Evolutionary conservation across 64 coral and sea anemone species (phyloP).

Genomic region (Pocillopora damicornis): DNA sequence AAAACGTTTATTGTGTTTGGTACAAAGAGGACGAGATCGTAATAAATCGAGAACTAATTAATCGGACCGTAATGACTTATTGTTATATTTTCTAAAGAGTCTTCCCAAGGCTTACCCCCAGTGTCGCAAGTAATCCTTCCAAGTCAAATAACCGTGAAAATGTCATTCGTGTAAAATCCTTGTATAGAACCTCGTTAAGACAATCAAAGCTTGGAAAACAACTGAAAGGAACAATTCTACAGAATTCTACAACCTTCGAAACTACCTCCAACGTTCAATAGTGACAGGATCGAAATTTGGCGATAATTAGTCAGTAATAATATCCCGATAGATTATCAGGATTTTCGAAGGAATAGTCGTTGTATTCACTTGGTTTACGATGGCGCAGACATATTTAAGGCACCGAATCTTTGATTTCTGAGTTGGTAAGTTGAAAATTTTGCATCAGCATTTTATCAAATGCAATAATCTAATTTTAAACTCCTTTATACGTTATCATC

Average conservation of each 20-base stretch:
- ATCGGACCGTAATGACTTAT: neutral
- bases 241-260: neutral
- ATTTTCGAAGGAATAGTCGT: neutral
- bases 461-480: no score
- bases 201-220: neutral
- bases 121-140: neutral
- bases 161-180: neutral
- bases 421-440: slow-evolving; percentile 18
- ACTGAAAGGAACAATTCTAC: neutral
- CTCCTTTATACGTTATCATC: no score
- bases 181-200: neutral
- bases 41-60: neutral
- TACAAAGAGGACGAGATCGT: neutral
- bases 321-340: neutral
- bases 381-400: neutral
- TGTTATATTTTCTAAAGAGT: neutral
- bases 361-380: neutral
- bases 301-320: neutral
- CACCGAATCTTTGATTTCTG: neutral
- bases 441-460: neutral
- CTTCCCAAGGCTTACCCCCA: neutral
- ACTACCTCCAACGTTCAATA: neutral
- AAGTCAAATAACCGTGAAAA: slow-evolving; percentile 7
- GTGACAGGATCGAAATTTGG: neutral
- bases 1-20: neutral